These are phyloP conservation scores for Caenorhabditis inopinata DNA, from an alignment of 1,140 invertebrate species.

Conservation along the genomic window DNA sequence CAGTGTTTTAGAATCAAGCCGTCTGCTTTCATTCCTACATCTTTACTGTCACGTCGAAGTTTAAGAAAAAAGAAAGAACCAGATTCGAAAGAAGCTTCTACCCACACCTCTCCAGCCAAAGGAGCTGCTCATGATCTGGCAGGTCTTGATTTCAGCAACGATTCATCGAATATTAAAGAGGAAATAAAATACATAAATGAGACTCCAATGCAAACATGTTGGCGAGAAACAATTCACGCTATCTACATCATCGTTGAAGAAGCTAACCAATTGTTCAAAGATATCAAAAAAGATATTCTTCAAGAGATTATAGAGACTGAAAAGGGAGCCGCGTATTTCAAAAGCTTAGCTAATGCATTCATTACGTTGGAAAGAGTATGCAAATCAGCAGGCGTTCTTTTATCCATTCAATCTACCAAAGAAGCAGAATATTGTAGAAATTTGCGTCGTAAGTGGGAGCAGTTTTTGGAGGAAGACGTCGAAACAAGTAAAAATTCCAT, in stretches of 20 bases:
- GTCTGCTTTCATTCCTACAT: conserved; percentile 35
- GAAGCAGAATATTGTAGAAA: conserved; percentile 17
- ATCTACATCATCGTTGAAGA: conserved; percentile 1
- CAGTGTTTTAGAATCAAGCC: conserved; percentile 3
- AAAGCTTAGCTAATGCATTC: conserved; percentile 1
- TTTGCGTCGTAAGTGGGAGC: neutral
- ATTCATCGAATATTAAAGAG: neutral
- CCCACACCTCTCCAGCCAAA: neutral
- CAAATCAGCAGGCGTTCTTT: neutral
- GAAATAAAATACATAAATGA: conserved; percentile 1
- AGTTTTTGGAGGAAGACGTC: neutral
- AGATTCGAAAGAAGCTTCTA: conserved; percentile 16
- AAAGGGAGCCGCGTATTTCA: conserved; percentile 20
- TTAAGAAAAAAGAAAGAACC: conserved; percentile 24
- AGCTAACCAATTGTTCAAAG: conserved; percentile 10
- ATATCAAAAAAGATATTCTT: conserved; percentile 13
- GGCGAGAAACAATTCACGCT: conserved; percentile 12
- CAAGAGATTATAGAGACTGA: conserved; percentile 30
- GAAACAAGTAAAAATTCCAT: neutral
- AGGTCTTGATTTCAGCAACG: neutral
- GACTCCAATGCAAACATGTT: neutral
- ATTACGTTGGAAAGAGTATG: conserved; percentile 4
- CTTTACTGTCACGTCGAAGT: conserved; percentile 16
- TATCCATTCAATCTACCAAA: conserved; percentile 11
- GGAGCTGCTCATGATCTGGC: neutral